These are phyloP conservation scores for Arnoldichthys spilopterus DNA, from an alignment of 2,797 vertebrate species.

Conservation along the genomic window DNA sequence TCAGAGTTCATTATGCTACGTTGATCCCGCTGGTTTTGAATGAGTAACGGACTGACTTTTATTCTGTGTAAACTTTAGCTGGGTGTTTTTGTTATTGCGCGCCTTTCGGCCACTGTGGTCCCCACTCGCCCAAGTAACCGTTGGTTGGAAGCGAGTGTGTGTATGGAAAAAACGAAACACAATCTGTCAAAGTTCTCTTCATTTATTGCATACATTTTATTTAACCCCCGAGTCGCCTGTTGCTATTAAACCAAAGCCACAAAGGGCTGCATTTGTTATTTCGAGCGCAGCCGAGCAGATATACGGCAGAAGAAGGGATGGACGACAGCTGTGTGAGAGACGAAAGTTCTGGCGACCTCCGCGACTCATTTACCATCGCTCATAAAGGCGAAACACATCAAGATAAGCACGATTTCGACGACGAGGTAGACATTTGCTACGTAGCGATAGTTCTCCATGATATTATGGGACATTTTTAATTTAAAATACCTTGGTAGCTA, in stretches of 20 bases:
- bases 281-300: not conserved
- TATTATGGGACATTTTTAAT: not conserved
- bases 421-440: conserved; percentile 62
- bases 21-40: too few species aligned
- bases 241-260: not conserved
- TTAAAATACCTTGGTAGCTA: not conserved
- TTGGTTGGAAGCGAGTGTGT: not conserved
- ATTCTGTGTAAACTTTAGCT: not conserved
- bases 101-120: not conserved
- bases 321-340: not conserved
- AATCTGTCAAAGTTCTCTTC: not conserved
- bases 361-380: not conserved
- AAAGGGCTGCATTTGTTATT: not conserved
- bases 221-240: not conserved
- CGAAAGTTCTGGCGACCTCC: conserved; percentile 6
- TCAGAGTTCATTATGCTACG: not conserved
- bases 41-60: conserved; percentile 8
- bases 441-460: not conserved
- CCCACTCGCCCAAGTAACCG: not conserved
- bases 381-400: not conserved
- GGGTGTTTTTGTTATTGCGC: conserved; percentile 4
- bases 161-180: not conserved
- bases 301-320: conserved; percentile 8
- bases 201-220: not conserved
- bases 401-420: conserved; percentile 56